Evolutionary conservation across 1,140 invertebrate species (phyloP).

Genomic region (Anastrepha obliqua): DNA sequence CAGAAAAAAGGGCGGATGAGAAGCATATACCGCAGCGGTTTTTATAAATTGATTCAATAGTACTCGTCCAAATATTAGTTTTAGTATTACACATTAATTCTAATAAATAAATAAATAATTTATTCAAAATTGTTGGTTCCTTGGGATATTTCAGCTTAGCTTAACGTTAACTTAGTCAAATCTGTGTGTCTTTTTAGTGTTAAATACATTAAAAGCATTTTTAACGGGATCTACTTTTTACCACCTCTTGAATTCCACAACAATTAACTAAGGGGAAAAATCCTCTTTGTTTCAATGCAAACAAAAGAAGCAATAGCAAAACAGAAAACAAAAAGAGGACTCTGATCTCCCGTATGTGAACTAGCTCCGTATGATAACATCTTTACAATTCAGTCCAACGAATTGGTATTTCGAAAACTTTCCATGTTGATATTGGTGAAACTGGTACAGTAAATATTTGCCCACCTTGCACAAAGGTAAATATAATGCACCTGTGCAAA

Average conservation of each 20-base stretch:
- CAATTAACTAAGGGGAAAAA: neutral
- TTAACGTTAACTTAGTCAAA: too few relatives aligned
- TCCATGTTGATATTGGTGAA: conserved; percentile 7
- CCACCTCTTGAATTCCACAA: neutral
- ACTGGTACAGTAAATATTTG: conserved; percentile 46
- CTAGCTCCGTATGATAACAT: neutral
- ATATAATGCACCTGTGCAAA: neutral
- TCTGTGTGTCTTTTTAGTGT: too few relatives aligned
- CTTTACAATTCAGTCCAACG: neutral
- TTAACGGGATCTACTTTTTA: neutral
- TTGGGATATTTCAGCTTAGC: too few relatives aligned
- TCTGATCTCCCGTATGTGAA: conserved; percentile 13
- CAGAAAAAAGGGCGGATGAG: too few relatives aligned
- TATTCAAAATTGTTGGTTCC: too few relatives aligned
- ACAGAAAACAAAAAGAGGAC: conserved; percentile 44
- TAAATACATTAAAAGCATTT: too few relatives aligned
- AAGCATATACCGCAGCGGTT: too few relatives aligned
- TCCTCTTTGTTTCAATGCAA: neutral
- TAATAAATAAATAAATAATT: too few relatives aligned
- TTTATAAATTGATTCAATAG: too few relatives aligned
- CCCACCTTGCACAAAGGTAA: conserved; percentile 13
- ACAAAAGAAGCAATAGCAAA: conserved; percentile 30
- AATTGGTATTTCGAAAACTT: conserved; percentile 36
- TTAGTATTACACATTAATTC: too few relatives aligned
- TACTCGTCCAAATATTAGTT: too few relatives aligned